These are phyloP conservation scores for Phenganax subtilis DNA, from an alignment of 92 coral and sea anemone species.

Conservation along the genomic window DNA sequence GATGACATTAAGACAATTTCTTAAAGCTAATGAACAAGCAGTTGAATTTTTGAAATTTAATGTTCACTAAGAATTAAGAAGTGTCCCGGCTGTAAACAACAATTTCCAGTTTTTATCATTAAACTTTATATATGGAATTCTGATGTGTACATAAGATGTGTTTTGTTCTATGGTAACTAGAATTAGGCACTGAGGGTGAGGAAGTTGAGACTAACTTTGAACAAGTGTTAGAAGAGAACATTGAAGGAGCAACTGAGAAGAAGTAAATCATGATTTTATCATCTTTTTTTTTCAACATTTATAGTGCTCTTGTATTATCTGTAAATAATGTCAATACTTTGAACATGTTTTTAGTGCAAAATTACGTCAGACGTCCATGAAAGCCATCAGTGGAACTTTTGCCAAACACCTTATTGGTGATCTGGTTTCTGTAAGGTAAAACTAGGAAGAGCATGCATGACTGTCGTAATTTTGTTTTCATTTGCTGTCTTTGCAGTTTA, in stretches of 20 bases:
- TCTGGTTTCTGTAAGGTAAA: slow-evolving; percentile 66
- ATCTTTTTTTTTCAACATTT: neutral
- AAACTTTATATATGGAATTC: neutral
- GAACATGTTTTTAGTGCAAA: slow-evolving; percentile 57
- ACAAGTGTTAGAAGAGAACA: slow-evolving; percentile 71
- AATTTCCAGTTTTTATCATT: no score
- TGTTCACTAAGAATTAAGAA: no score
- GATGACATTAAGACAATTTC: no score
- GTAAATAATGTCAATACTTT: neutral
- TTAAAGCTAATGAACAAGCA: no score
- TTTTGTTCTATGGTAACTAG: slow-evolving; percentile 10
- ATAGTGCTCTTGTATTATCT: no score
- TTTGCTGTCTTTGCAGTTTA: no score
- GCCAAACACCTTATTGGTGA: slow-evolving; percentile 68
- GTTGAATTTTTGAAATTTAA: no score
- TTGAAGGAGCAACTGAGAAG: slow-evolving; percentile 84
- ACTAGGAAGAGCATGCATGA: no score
- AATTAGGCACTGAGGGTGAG: slow-evolving; percentile 60
- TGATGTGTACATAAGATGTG: neutral
- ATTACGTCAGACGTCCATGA: slow-evolving; percentile 67
- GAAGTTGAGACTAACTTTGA: slow-evolving; percentile 78
- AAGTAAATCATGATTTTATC: slow-evolving; percentile 45
- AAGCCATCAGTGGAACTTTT: slow-evolving; percentile 69
- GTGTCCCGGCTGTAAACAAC: no score
- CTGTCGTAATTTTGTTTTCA: no score